phyloP scores from a whole-genome alignment of 2,113 vertebrate genomes.

The Halichoeres trimaculatus region DNA sequence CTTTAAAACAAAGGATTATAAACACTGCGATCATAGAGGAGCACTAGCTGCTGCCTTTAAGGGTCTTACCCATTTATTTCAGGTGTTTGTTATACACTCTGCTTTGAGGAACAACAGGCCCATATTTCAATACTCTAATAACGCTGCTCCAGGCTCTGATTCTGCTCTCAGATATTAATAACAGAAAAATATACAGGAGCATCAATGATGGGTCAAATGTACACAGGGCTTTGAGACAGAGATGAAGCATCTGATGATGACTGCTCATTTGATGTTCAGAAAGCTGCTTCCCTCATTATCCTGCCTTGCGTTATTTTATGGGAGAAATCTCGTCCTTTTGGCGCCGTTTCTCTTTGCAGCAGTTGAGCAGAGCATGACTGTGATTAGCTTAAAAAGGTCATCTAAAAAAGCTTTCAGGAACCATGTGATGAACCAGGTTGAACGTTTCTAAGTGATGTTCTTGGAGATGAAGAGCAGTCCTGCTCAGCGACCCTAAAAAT shows the following conservation, averaged over 20 bases:
- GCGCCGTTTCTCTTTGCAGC: slow-evolving; percentile 53
- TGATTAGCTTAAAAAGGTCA: slow-evolving; percentile 78
- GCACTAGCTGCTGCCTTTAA: slow-evolving; percentile 24
- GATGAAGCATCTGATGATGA: slow-evolving; percentile 52
- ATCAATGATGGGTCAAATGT: slow-evolving; percentile 49
- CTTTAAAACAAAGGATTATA: slow-evolving; percentile 72
- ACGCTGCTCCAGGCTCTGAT: slow-evolving; percentile 58
- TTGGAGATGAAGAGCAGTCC: slow-evolving; percentile 56
- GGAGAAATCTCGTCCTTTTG: slow-evolving; percentile 26
- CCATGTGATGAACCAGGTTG: slow-evolving; percentile 67
- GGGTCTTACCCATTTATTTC: slow-evolving; percentile 53
- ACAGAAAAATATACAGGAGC: slow-evolving; percentile 55
- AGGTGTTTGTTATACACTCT: slow-evolving; percentile 61
- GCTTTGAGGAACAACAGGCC: slow-evolving; percentile 66
- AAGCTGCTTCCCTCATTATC: slow-evolving; percentile 56
- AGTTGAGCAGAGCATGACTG: slow-evolving; percentile 61
- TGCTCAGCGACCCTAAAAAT: slow-evolving; percentile 72
- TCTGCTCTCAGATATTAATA: slow-evolving; percentile 68
- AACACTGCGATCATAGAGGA: slow-evolving; percentile 47
- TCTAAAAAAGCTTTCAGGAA: slow-evolving; percentile 73
- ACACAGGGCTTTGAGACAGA: slow-evolving; percentile 58
- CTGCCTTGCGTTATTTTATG: slow-evolving; percentile 40
- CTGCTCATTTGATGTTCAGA: slow-evolving; percentile 67
- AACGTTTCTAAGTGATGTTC: slow-evolving; percentile 76
- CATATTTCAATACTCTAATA: slow-evolving; percentile 50